Base-by-base conservation (phyloP, 2,113 vertebrate genomes). In the Hemicordylus capensis region DNA sequence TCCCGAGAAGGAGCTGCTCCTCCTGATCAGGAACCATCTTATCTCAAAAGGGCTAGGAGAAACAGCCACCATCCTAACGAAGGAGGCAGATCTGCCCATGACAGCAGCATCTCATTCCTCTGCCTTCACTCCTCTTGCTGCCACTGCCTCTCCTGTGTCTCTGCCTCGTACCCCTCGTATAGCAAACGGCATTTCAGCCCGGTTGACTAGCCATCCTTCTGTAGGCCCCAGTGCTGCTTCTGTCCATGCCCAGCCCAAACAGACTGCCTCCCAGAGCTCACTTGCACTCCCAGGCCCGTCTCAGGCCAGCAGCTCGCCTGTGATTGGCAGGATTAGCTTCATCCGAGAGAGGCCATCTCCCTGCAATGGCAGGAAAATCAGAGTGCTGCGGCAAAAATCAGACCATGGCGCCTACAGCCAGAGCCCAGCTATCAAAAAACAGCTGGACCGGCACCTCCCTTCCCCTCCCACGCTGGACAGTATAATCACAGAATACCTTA, bases 401-500 rank as follows among this genome's bases (percentile, higher is more conserved):
- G 99, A 99, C 96, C 98, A 99, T 28, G 99, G 99, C 1, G 99
- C 98, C 86, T 99, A 99, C 90, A 98, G 97, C 94, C 99, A 99
- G 95, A 99, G 98, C 93, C 99, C 99, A 63, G 99, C 99, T 84
- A 98, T 99, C 97, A 99, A 98, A 95, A 99, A 99, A 89, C 98
- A 99, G 95, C 92, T 99, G 95, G 99, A 99, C 93, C 96, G 98
- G 81, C 98, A 98, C 90, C 97, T 99, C 91, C 98, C 98, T 78
- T 99, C 99, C 82, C 99, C 99, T 1, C 99, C 99, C 81, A 98
- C 98, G 0, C 94, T 99, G 89, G 99, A 99, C 97, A 97, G 98
- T 95, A 99, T 99, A 95, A 99, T 99, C 95, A 99, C 99, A 46
- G 99, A 99, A 89, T 99, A 99, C 94, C 96, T 99, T 94, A 97